Evolutionary conservation across 2,888 invertebrate species (phyloP), one percentile per base, ranked within the genome.

Genomic region (Labia minor): DNA sequence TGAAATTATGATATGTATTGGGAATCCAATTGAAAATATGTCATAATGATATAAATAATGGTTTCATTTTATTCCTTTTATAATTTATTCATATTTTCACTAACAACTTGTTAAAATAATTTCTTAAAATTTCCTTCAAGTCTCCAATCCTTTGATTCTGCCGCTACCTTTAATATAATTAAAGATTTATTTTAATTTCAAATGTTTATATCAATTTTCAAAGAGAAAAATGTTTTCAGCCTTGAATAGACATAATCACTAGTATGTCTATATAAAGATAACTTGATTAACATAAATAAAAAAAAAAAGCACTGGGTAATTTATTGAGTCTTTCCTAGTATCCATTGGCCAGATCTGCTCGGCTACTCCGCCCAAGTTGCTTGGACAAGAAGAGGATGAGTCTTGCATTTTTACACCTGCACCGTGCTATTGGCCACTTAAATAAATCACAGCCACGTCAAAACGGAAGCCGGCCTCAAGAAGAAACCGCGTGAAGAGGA

Each of bases 231-330:
- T 49, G 49, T n/a, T 49, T 49, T 49, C 49, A 49, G 49, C 49
- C 49, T 49, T 49, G 49, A 49, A 49, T 49, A 49, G 49, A 49
- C 49, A 49, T 49, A 49, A 49, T 49, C 49, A 49, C 49, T 49
- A 49, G 49, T 16, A 49, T 49, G 49, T 49, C 49, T 49, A 49
- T 49, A 49, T 49, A 49, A 49, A 49, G 49, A 49, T 49, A 49
- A 49, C 49, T 49, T 49, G 49, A 49, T 49, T 49, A 49, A 49
- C 49, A 49, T 49, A 49, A 49, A 49, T 49, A 49, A 49, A 49
- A 33, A 33, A 33, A n/a, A 49, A 49, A 49, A 16, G 49, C 16
- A 11, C 8, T 16, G 49, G 49, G 49, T 49, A 49, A 49, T 49
- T 49, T 49, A 49, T 49, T 49, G 49, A 49, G 49, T 49, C 49